These are phyloP conservation scores for Leptinotarsa undecemlineata DNA, from an alignment of 1,140 invertebrate species.

Conservation along the genomic window DNA sequence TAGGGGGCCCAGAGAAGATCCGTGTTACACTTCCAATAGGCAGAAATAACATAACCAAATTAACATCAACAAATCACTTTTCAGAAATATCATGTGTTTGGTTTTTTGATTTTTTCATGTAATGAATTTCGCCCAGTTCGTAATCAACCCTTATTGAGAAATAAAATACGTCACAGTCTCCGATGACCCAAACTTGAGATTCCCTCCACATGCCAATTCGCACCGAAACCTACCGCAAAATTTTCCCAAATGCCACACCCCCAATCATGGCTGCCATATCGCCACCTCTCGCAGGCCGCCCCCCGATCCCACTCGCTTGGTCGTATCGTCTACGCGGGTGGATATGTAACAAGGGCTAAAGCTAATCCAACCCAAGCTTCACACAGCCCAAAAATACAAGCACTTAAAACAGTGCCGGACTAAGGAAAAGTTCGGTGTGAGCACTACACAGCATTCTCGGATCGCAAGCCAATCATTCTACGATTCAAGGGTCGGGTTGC, in stretches of 20 bases:
- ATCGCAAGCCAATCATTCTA: constrained; percentile 29
- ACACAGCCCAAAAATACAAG: constrained; percentile 58
- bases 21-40: no score
- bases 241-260: background rate
- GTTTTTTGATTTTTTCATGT: no score
- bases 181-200: no score
- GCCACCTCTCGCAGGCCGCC: background rate
- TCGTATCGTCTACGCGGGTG: constrained; percentile 52
- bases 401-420: constrained; percentile 58
- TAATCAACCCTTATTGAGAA: no score
- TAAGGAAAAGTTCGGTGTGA: constrained; percentile 55
- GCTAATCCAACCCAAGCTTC: constrained; percentile 58
- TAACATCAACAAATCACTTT: no score
- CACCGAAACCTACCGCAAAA: no score
- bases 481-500: constrained; percentile 9
- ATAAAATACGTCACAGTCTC: no score
- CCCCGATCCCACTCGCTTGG: constrained; percentile 41
- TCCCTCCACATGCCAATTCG: no score
- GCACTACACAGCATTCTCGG: constrained; percentile 54
- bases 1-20: no score
- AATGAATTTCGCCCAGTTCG: no score
- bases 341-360: constrained; percentile 58
- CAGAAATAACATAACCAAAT: no score
- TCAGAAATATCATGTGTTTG: no score
- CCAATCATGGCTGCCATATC: background rate